Percentiles rank a stretch among this genome's conserved stretches.
Conservation (phyloP, 1,140 invertebrate genomes). For the Dryas iulia region DNA sequence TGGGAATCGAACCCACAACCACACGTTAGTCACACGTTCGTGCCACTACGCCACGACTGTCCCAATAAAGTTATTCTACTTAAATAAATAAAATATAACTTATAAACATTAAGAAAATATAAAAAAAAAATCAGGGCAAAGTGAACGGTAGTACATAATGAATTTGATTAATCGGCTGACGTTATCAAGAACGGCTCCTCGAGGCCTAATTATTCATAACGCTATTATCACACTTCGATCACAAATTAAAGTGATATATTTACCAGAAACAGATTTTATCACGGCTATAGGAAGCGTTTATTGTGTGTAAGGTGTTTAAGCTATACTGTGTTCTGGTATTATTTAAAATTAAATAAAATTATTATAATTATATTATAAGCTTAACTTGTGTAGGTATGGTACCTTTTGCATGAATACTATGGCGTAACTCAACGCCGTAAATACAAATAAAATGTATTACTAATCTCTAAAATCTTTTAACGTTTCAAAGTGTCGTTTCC, state of each 20-base stretch:
- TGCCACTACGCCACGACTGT: no score
- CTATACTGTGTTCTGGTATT: background rate
- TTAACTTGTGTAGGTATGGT: no score
- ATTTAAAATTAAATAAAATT: no score
- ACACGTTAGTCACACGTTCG: no score
- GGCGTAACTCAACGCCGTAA: no score
- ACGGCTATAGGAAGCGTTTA: background rate
- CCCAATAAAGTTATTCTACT: no score
- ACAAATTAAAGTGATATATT: constrained; percentile 25
- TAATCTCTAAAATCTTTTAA: no score
- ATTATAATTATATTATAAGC: no score
- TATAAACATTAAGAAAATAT: background rate
- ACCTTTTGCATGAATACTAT: no score
- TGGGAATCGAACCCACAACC: no score
- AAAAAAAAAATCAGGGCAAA: constrained; percentile 8
- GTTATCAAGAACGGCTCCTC: constrained; percentile 22
- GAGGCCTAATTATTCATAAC: constrained; percentile 21
- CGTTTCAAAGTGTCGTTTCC: no score
- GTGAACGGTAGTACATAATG: constrained; percentile 18
- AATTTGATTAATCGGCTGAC: constrained; percentile 24
- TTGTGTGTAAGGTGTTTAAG: background rate
- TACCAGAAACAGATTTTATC: constrained; percentile 8
- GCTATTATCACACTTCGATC: constrained; percentile 18
- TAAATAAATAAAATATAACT: background rate
- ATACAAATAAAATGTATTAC: no score